Evolutionary conservation across 2,113 vertebrate species (phyloP), one percentile per base, ranked within the genome.

Genomic region (Brienomyrus brachyistius): DNA sequence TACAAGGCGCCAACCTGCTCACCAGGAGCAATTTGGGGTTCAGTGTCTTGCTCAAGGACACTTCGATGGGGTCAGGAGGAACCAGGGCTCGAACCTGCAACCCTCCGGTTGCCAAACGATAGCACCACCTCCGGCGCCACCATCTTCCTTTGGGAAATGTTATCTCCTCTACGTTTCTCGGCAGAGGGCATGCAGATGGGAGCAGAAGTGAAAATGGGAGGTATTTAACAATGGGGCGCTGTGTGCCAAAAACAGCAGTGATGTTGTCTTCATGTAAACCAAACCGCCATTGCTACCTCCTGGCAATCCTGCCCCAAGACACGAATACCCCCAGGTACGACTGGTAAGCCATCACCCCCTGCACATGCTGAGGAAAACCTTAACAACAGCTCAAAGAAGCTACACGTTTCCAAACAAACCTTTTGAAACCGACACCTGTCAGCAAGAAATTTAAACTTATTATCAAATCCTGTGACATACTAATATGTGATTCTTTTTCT

Each of bases 361-460:
- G 4, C 66, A 11, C 27, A 15, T 27, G 66, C 66, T 74, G n/a
- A 74, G 66, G 66, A 27, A 74, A 70, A 66, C 2, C n/a, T 27
- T 70, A n/a, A 70, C 2, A n/a, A 11, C 62, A 27, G 62, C 0
- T n/a, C n/a, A 70, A 27, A 62, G 23, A 21, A 66, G 59, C 62
- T 70, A 17, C 74, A 35, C 27, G 4, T 80, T 40, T 95, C 94
- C 92, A 90, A 92, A 95, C 95, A 56, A 56, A 56, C 17, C 5
- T 56, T 56, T 56, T 56, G 19, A 6, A 5, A 56, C 17, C 1
- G 52, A 5, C 19, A 56, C 5, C 52, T 19, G 19, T 94, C 93
- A 92, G 91, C 89, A 92, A 92, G 91, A 90, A 92, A 15, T 43
- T 43, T 80, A 6, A 17, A 43, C 27, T 35, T 40, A 35, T 80